These are phyloP conservation scores for Pontoporia blainvillei DNA, from an alignment of 2,113 vertebrate species.

Conservation along the genomic window DNA sequence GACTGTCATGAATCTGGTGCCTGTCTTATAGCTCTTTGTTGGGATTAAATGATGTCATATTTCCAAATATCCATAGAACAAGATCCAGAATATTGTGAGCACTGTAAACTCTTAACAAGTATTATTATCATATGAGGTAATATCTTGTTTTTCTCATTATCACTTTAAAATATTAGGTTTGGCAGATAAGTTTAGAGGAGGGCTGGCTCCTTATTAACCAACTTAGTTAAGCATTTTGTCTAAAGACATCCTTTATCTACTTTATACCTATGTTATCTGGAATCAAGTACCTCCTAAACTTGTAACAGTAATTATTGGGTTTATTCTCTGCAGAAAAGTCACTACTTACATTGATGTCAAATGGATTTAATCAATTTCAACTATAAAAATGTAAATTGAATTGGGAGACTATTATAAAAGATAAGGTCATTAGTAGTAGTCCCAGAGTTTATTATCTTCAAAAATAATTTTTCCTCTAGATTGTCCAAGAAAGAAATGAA, in stretches of 20 bases:
- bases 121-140: not conserved
- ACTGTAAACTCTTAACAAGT: not conserved
- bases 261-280: not conserved
- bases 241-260: not conserved
- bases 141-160: not conserved
- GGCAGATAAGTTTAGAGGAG: not conserved
- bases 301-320: not conserved
- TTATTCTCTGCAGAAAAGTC: constrained; percentile 29
- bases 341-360: not conserved
- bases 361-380: constrained; percentile 48
- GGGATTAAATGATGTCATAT: not conserved
- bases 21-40: not conserved
- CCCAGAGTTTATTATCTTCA: not conserved
- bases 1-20: not conserved
- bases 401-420: constrained; percentile 21
- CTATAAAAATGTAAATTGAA: constrained; percentile 42
- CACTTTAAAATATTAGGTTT: not conserved
- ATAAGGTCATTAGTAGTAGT: constrained; percentile 29
- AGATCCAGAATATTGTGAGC: not conserved
- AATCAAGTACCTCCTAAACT: not conserved
- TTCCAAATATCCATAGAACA: not conserved
- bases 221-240: not conserved
- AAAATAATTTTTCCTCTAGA: constrained; percentile 30
- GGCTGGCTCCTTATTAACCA: not conserved
- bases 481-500: constrained; percentile 63